Base-by-base conservation (phyloP, 2,888 invertebrate species). In the Merodon equestris region DNA sequence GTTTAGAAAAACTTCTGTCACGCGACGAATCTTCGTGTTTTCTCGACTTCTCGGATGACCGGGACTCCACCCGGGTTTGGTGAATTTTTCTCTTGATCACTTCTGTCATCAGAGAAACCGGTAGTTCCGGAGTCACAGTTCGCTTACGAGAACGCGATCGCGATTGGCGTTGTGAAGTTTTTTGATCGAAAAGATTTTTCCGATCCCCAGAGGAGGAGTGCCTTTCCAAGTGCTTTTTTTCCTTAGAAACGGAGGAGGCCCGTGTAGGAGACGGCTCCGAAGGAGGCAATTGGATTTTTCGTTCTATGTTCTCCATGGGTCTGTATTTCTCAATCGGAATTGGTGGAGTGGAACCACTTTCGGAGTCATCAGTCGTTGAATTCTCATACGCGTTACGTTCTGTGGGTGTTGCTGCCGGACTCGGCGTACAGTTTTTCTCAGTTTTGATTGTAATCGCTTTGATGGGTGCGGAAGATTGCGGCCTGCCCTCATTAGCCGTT, bases 341-440 rank as follows among this genome's bases (percentile, higher is more conserved):
- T 1, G 79, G 79, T 0, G 79, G 79, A 5, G 79, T 79, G 1
- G 67, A 67, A 0, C 79, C 79, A 12, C 50, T 50, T 44, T 74
- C 58, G 0, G 79, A 79, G 14, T 27, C 27, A 7, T 27, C 27
- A 27, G 27, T 27, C 27, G 27, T 27, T 7, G 27, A 4, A 27
- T 27, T 27, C 27, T 27, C 27, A 27, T 27, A 27, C 13, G 1
- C 42, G 15, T 34, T 74, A 45, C 13, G 9, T 9, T 1, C 17
- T 5, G 19, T 10, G 12, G 57, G 5, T 18, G 7, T 60, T 44
- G 14, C 5, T 10, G 9, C 27, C 1, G 14, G 15, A 10, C 10
- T 42, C 7, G 27, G 2, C 27, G 27, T 2, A 27, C 27, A 27
- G 2, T 2, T 27, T 27, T 27, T 27, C 27, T 27, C 27, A 27